Percentiles rank a stretch among this genome's conserved stretches.
phyloP scores from a whole-genome alignment of 2,888 invertebrate species.

The Aspidiotus rigidus region DNA sequence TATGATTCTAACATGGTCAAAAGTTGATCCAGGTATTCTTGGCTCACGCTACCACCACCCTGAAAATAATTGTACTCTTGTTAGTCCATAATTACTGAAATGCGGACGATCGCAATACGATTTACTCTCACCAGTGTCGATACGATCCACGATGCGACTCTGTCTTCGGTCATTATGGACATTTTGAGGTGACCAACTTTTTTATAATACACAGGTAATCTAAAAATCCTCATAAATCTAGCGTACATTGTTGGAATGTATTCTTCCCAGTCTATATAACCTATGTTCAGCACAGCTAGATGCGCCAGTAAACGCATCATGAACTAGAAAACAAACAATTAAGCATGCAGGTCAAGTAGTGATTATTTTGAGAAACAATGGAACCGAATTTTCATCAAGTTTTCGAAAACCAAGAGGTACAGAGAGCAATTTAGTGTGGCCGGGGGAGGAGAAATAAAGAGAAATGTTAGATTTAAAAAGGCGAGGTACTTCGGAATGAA shows the following conservation, averaged over 20 bases:
- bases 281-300: constrained; percentile 63
- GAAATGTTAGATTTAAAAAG: too few species aligned
- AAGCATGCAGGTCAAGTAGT: too few species aligned
- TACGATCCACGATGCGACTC: constrained; percentile 49
- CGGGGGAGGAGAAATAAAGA: too few species aligned
- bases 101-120: background rate
- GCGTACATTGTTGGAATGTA: constrained; percentile 68
- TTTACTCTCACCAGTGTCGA: constrained; percentile 47
- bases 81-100: background rate
- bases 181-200: constrained; percentile 52
- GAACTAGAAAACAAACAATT: constrained; percentile 46
- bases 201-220: constrained; percentile 69
- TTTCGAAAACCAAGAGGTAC: constrained; percentile 10
- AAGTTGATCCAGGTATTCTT: constrained; percentile 66
- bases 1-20: constrained; percentile 76
- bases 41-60: constrained; percentile 57
- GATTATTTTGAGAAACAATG: too few species aligned
- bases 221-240: constrained; percentile 60
- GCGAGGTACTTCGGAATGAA: too few species aligned
- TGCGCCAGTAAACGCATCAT: constrained; percentile 65
- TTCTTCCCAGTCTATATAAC: constrained; percentile 79
- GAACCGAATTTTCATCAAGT: too few species aligned
- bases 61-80: constrained; percentile 43
- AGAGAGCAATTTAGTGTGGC: too few species aligned
- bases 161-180: constrained; percentile 47